Evolutionary conservation across 2,797 vertebrate genomes (phyloP).

Genomic region (Ambastaia sidthimunki): DNA sequence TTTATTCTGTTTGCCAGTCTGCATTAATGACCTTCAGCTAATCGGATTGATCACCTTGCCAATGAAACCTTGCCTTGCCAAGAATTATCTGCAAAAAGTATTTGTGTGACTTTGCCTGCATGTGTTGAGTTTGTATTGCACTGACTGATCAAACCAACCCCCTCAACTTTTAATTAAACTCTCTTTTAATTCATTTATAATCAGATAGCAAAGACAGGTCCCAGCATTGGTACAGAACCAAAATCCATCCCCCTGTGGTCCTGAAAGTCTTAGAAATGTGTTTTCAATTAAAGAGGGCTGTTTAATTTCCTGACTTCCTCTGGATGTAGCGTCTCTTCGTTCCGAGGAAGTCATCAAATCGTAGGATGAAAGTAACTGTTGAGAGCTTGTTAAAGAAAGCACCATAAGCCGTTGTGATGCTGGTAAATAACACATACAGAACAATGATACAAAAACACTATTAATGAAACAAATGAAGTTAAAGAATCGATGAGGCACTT

Average conservation of each 20-base stretch:
- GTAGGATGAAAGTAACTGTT: slow-evolving; percentile 55
- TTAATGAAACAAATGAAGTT: slow-evolving; percentile 75
- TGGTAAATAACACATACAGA: slow-evolving; percentile 69
- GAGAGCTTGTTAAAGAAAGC: slow-evolving; percentile 53
- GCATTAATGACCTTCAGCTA: slow-evolving; percentile 40
- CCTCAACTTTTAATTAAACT: slow-evolving; percentile 58
- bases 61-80: not conserved
- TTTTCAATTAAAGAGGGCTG: slow-evolving; percentile 73
- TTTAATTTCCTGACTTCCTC: slow-evolving; percentile 52
- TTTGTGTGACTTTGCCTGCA: not conserved
- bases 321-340: slow-evolving; percentile 54
- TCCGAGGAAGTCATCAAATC: slow-evolving; percentile 49
- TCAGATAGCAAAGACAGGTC: slow-evolving; percentile 73
- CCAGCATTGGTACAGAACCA: slow-evolving; percentile 73
- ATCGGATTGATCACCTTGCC: not conserved
- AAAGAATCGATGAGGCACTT: slow-evolving; percentile 69
- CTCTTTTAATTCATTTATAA: slow-evolving; percentile 77
- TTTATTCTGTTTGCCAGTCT: slow-evolving; percentile 9
- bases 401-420: slow-evolving; percentile 43
- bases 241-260: slow-evolving; percentile 72
- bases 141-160: slow-evolving; percentile 31
- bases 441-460: slow-evolving; percentile 65
- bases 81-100: not conserved
- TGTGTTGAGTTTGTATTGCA: slow-evolving; percentile 16
- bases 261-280: slow-evolving; percentile 70